phyloP scores from a whole-genome alignment of 2,888 invertebrate genomes.

The Hipparchia semele region DNA sequence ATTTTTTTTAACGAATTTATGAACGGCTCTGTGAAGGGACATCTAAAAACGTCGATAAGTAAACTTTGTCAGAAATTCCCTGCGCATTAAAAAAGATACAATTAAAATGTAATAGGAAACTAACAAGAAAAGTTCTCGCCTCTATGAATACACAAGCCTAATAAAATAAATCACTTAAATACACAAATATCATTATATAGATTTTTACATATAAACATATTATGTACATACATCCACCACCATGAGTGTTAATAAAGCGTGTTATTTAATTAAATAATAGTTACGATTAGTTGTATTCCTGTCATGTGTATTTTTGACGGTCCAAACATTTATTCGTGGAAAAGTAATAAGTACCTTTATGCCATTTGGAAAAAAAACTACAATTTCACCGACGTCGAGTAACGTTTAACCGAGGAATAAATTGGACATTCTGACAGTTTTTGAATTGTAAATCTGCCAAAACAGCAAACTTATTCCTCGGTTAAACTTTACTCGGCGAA shows the following conservation, averaged over 20 bases:
- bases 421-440: no score
- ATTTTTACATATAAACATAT: constrained; percentile 29
- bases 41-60: constrained; percentile 34
- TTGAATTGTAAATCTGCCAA: no score
- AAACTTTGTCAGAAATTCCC: constrained; percentile 23
- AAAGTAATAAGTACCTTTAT: constrained; percentile 27
- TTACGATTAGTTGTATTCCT: constrained; percentile 41
- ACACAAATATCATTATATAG: constrained; percentile 48
- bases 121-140: constrained; percentile 47
- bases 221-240: constrained; percentile 63
- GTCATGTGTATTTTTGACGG: constrained; percentile 79
- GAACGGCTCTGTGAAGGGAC: constrained; percentile 43
- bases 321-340: constrained; percentile 68
- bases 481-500: no score
- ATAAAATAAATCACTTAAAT: constrained; percentile 48
- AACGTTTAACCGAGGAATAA: no score
- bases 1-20: constrained; percentile 38
- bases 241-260: constrained; percentile 61
- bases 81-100: constrained; percentile 28
- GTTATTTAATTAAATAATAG: constrained; percentile 35
- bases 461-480: no score
- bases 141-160: constrained; percentile 64
- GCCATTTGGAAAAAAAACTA: no score
- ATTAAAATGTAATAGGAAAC: constrained; percentile 26
- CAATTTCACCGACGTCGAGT: no score